Percentiles rank a stretch among this genome's conserved stretches.
phyloP scores from a whole-genome alignment of 37 sponge, comb jelly and placozoan species.

The Mnemiopsis leidyi region DNA sequence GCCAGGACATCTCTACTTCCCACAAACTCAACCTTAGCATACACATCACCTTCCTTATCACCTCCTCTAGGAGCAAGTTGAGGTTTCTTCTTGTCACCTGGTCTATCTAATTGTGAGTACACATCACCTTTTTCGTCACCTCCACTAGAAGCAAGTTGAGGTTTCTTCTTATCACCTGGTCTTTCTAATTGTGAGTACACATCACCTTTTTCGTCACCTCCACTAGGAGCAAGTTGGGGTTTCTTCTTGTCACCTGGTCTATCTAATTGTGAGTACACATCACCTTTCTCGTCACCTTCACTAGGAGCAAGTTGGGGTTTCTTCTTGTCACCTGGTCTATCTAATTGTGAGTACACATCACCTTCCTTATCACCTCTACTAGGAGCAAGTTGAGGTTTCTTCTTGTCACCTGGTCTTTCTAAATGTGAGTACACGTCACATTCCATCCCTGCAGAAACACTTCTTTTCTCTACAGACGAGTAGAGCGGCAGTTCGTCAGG shows the following conservation, averaged over 20 bases:
- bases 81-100: neutral
- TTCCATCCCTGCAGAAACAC: neutral
- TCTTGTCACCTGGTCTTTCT: neutral
- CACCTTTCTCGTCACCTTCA: neutral
- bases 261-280: neutral
- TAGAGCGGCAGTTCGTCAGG: neutral
- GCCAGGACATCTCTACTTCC: too few species aligned
- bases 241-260: neutral
- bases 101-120: neutral
- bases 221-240: neutral
- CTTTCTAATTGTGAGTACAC: neutral
- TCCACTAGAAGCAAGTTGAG: neutral
- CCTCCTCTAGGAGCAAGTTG: neutral
- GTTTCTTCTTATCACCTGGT: neutral
- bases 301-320: neutral
- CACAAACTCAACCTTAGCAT: neutral
- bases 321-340: neutral
- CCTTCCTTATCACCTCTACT: neutral
- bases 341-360: neutral
- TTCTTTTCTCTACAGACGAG: neutral
- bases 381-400: neutral
- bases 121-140: neutral
- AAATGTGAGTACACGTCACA: neutral
- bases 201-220: neutral
- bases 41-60: neutral